Conservation (phyloP, 2,113 vertebrate species). For the Nibea coibor region DNA sequence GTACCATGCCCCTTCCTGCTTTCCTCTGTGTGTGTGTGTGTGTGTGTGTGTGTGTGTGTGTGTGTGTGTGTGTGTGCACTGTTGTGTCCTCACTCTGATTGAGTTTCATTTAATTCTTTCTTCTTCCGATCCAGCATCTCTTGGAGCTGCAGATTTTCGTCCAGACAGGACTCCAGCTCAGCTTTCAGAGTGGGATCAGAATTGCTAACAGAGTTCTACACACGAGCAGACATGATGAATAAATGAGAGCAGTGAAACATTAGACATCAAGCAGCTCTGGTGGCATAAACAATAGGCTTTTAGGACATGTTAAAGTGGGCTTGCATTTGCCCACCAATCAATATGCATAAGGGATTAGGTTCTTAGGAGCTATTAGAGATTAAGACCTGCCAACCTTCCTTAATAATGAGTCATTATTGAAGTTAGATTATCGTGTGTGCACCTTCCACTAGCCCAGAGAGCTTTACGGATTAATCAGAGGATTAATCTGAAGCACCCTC, state of each 20-base stretch:
- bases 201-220: constrained; percentile 74
- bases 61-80: constrained; percentile 13
- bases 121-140: constrained; percentile 85
- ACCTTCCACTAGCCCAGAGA: constrained; percentile 54
- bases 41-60: constrained; percentile 17
- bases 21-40: neutral
- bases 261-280: constrained; percentile 43
- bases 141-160: constrained; percentile 86
- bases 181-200: constrained; percentile 79
- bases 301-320: constrained; percentile 47
- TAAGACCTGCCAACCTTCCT: constrained; percentile 66
- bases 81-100: constrained; percentile 86
- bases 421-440: constrained; percentile 53
- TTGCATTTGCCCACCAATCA: constrained; percentile 49
- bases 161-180: constrained; percentile 85
- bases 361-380: constrained; percentile 71
- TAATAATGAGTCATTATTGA: constrained; percentile 70
- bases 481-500: constrained; percentile 73
- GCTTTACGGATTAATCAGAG: constrained; percentile 73
- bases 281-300: constrained; percentile 55
- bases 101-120: constrained; percentile 86
- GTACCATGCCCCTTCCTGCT: constrained; percentile 22
- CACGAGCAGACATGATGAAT: constrained; percentile 66
- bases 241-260: constrained; percentile 68
- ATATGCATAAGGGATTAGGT: constrained; percentile 69